phyloP scores from a whole-genome alignment of 1,140 invertebrate genomes.

The Drosophila parvula region DNA sequence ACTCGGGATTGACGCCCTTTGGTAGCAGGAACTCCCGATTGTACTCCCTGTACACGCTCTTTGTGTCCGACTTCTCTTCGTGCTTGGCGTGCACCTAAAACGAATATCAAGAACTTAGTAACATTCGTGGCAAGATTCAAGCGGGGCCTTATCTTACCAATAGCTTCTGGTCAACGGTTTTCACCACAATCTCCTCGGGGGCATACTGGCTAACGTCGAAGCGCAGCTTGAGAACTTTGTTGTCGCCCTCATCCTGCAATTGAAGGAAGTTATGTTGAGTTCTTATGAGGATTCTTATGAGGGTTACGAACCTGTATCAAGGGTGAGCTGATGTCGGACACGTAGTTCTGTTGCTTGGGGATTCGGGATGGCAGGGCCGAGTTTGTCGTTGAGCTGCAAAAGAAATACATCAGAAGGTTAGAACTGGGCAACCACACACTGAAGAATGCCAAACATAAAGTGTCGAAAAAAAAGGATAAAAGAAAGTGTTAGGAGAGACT shows the following conservation, averaged over 20 bases:
- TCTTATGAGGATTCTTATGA: not conserved
- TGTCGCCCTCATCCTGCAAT: constrained; percentile 92
- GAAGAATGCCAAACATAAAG: not conserved
- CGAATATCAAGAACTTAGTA: constrained; percentile 50
- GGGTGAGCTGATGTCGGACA: constrained; percentile 93
- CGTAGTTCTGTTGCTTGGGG: constrained; percentile 81
- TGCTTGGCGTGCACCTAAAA: constrained; percentile 97
- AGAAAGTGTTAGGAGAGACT: constrained; percentile 22
- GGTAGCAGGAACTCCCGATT: constrained; percentile 97
- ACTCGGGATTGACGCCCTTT: constrained; percentile 96
- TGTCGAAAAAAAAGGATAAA: constrained; percentile 1
- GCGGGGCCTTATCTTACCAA: constrained; percentile 88
- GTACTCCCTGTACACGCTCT: constrained; percentile 97
- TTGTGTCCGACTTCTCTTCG: constrained; percentile 97
- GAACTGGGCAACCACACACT: not conserved
- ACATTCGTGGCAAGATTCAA: not conserved
- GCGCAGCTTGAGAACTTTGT: constrained; percentile 94
- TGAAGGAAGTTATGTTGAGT: not conserved
- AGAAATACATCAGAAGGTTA: constrained; percentile 6
- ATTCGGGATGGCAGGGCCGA: constrained; percentile 78
- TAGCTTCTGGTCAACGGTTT: constrained; percentile 97
- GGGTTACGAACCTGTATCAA: constrained; percentile 87
- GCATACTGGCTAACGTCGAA: constrained; percentile 98
- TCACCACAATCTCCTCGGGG: constrained; percentile 97
- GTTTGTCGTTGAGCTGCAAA: constrained; percentile 86